Base-by-base conservation (phyloP, 2,888 invertebrate species). In the Urechis unicinctus region DNA sequence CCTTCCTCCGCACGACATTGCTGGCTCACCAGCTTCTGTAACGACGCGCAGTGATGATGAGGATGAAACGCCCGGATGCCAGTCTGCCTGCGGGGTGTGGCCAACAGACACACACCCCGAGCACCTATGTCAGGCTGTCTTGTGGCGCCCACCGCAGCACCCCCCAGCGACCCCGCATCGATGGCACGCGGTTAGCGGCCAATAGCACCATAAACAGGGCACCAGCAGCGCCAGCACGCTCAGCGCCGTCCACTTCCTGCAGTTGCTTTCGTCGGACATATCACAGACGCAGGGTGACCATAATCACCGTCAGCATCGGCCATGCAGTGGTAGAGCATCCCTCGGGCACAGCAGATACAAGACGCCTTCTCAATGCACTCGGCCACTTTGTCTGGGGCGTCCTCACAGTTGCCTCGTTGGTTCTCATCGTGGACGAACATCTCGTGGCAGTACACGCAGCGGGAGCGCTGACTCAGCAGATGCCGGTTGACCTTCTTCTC, bases 201-300 rank as follows among this genome's bases (percentile, higher is more conserved):
- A 85, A 82, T 95, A 95, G 80, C 91, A 89, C 85, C 94, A 95
- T 69, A 96, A 83, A 80, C 95, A 95, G 65, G 95, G 95, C 71
- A 94, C 88, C 67, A 94, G 81, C 63, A 93, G 79, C 58, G 90
- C 89, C 53, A 95, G 84, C 60, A 94, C 82, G 29, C 90, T 85
- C 66, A 95, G 80, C 56, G 90, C 89, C 63, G 89, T 77, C 93
- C 94, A 93, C 81, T 91, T 84, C 67, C 87, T 87, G 57, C 73
- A 72, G 25, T 57, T 58, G 69, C 36, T 48, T 22, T 55, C 61
- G 56, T 77, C 78, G n/a, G 66, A 81, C 30, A 83, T 79, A 26
- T 80, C 83, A 79, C 90, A 90, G 61, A 87, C 85, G 81, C 92
- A 94, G 92, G 91, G 72, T 86, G 85, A 45, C 71, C 68, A 59